A percentile compares a stretch with the other conserved stretches of the same genome.
Evolutionary conservation across 2,797 vertebrate species (phyloP).

Genomic region (Astyanax mexicanus): DNA sequence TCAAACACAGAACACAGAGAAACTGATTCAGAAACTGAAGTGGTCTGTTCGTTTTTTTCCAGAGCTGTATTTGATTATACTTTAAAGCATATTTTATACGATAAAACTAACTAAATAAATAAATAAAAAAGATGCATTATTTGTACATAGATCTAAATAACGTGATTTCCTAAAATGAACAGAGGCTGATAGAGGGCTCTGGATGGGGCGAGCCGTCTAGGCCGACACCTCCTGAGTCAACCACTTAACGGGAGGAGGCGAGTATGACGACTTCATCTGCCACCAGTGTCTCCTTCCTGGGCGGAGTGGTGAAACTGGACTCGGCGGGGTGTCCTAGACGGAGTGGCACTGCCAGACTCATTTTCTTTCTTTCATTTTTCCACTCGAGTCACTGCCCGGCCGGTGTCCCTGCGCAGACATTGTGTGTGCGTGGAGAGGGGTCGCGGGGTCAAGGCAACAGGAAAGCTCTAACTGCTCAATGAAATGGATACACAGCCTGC

Average conservation of each 20-base stretch:
- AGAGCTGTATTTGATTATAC: too few species aligned
- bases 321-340: conserved; percentile 25
- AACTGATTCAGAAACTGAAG: too few species aligned
- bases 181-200: too few species aligned
- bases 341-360: conserved; percentile 15
- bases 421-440: conserved; percentile 59
- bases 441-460: conserved; percentile 79
- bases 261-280: conserved; percentile 49
- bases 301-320: conserved; percentile 50
- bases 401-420: conserved; percentile 52
- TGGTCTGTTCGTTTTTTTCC: too few species aligned
- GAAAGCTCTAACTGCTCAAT: conserved; percentile 76
- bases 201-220: conserved; percentile 1
- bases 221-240: not conserved
- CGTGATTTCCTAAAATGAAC: too few species aligned
- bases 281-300: conserved; percentile 27
- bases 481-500: conserved; percentile 68
- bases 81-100: too few species aligned
- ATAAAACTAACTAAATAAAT: too few species aligned
- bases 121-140: too few species aligned
- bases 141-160: too few species aligned
- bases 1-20: too few species aligned
- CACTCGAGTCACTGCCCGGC: conserved; percentile 35
- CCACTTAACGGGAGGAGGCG: not conserved
- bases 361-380: not conserved